These are phyloP conservation scores for Callipepla squamata DNA, from an alignment of 2,113 vertebrate species.

Conservation along the genomic window DNA sequence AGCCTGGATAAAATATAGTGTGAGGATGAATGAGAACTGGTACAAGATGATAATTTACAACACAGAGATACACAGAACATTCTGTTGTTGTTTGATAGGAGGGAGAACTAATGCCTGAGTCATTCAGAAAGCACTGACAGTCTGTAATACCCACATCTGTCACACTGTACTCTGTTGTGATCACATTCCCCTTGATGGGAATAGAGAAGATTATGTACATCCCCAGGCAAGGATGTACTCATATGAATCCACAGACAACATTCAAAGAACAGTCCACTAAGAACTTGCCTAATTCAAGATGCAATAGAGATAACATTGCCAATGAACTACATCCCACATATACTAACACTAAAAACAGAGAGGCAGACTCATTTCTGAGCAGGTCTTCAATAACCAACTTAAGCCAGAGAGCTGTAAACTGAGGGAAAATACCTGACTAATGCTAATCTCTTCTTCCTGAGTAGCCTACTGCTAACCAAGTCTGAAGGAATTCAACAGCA, in stretches of 20 bases:
- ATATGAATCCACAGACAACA: slow-evolving; percentile 2
- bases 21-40: not conserved
- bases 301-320: not conserved
- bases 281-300: slow-evolving; percentile 5
- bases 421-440: not conserved
- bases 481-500: not conserved
- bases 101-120: slow-evolving; percentile 10
- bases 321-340: not conserved
- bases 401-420: not conserved
- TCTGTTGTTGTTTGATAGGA: not conserved
- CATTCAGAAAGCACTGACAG: slow-evolving; percentile 5
- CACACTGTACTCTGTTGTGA: not conserved
- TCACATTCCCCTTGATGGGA: slow-evolving; percentile 6
- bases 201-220: slow-evolving; percentile 11
- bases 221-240: slow-evolving; percentile 14
- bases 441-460: not conserved
- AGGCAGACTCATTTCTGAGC: not conserved
- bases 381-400: not conserved
- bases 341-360: not conserved
- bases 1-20: not conserved
- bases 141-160: slow-evolving; percentile 47
- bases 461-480: not conserved
- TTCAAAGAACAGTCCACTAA: slow-evolving; percentile 23
- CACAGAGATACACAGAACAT: not conserved
- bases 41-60: not conserved